Base-by-base conservation (phyloP, 2,797 vertebrate species). In the Enteromius treurensis region DNA sequence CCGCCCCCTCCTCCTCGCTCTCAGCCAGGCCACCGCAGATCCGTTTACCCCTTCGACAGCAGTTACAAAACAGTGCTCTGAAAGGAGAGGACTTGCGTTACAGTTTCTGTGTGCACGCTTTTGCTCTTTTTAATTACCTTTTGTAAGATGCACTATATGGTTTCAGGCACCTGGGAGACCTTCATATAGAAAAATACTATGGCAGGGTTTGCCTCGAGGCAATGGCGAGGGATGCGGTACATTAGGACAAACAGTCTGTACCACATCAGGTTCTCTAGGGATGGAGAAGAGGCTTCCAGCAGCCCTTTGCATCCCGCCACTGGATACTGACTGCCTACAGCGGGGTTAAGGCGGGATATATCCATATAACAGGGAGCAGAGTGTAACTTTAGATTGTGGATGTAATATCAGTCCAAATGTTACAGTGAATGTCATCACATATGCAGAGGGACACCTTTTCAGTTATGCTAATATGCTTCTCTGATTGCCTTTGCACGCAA, bases 41-140 rank as follows among this genome's bases (percentile, higher is more conserved):
- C 90, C 86, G 47, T 40, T 93, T 93, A 91, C 88, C 19, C 47
- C 77, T 80, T 80, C 80, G 79, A 85, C 83, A 89, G 76, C 9
- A 69, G 51, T 86, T 87, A 89, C 83, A 89, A 91, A 92, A 91
- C 87, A 87, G 83, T 84, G 64, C 78, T 87, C 85, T 89, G 90
- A 92, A 91, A 89, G 87, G 86, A 81, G 85, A 64, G 84, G 89
- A 90, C 62, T 89, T 88, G 84, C 86, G 40, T 92, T 91, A 90
- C 88, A 64, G 74, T 87, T 84, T 87, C 83, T 60, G 47, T 85
- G 83, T 85, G 80, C 76, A 9, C 4, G 62, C 64, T 76, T 83
- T 79, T 83, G 84, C 82, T 80, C 74, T 82, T 83, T 88, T 88
- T 88, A 90, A 88, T 86, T 81, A 82, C 42, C 71, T 77, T 88